phyloP scores from a whole-genome alignment of 2,888 invertebrate genomes.

The Xestia c-nigrum region DNA sequence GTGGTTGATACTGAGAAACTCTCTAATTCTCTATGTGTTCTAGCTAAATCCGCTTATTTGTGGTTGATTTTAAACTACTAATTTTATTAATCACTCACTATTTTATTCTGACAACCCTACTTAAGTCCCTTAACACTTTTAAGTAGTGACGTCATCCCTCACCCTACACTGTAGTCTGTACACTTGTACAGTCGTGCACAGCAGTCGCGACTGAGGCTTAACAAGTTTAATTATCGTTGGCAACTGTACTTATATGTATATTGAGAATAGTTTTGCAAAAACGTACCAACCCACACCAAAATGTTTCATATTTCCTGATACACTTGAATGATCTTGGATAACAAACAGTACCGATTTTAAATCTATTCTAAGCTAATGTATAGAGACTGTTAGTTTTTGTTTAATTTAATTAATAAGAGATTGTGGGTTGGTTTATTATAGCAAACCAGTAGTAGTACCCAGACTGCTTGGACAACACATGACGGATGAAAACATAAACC shows the following conservation, averaged over 20 bases:
- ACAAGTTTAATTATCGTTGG: constrained; percentile 74
- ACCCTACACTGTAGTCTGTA: constrained; percentile 9
- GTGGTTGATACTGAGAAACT: background rate
- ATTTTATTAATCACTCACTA: background rate
- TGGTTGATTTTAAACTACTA: background rate
- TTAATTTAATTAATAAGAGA: background rate
- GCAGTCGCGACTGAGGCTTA: constrained; percentile 63
- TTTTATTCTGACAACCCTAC: constrained; percentile 40
- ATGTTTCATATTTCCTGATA: background rate
- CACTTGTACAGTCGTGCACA: constrained; percentile 53
- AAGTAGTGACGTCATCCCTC: constrained; percentile 35
- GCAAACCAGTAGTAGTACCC: background rate
- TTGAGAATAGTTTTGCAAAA: background rate
- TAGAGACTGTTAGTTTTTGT: background rate
- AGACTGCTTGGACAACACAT: background rate
- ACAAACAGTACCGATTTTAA: background rate
- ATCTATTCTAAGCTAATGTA: background rate
- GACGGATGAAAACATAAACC: background rate
- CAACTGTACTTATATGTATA: constrained; percentile 61
- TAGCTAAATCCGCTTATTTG: background rate
- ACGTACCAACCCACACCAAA: background rate
- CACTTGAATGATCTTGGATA: background rate
- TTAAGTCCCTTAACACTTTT: constrained; percentile 26
- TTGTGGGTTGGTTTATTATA: background rate
- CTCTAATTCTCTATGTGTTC: too few relatives aligned